Percentiles rank a stretch among this genome's conserved stretches.
phyloP scores from a whole-genome alignment of 64 coral and sea anemone genomes.

The Porites lutea region DNA sequence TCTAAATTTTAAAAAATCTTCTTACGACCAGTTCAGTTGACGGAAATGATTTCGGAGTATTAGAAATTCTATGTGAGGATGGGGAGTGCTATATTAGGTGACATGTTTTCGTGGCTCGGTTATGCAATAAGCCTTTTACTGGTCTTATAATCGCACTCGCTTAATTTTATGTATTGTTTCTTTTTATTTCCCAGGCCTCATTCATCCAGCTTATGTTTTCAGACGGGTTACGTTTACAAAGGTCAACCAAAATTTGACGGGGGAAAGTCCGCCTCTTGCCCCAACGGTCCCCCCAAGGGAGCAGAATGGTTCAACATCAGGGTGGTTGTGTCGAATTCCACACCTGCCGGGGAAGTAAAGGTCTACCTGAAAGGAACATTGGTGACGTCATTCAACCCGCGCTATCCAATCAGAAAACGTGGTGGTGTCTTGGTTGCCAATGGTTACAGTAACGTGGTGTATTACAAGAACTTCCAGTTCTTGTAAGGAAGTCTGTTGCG shows the following conservation, averaged over 20 bases:
- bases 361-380: constrained; percentile 14
- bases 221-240: constrained; percentile 56
- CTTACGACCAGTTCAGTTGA: no score
- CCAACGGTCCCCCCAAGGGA: constrained; percentile 59
- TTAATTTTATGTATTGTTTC: not conserved
- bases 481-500: not conserved
- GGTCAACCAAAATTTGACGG: constrained; percentile 58
- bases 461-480: constrained; percentile 51
- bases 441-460: constrained; percentile 50
- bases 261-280: constrained; percentile 9
- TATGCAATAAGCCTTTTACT: no score
- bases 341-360: constrained; percentile 19
- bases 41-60: no score
- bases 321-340: constrained; percentile 24
- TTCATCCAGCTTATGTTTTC: constrained; percentile 34
- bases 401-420: constrained; percentile 35
- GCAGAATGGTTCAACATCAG: constrained; percentile 58
- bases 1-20: no score
- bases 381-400: constrained; percentile 40
- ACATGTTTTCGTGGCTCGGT: no score
- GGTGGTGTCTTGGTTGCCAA: constrained; percentile 64
- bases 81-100: no score
- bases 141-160: no score
- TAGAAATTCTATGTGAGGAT: no score
- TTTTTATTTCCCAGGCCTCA: constrained; percentile 35